Base-by-base conservation (phyloP, 1,140 invertebrate genomes). In the Orius insidiosus region DNA sequence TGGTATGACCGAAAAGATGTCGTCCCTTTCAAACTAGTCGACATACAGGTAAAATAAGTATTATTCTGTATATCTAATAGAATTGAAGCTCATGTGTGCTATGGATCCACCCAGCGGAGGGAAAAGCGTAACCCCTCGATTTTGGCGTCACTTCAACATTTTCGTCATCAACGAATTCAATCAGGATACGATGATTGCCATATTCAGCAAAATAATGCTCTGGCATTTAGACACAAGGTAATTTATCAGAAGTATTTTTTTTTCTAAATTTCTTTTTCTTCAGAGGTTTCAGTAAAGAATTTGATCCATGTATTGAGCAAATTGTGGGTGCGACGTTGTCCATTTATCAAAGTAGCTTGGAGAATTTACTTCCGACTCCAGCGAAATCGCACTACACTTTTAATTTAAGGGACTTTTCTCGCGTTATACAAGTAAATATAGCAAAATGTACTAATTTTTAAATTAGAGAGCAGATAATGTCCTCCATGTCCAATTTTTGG, bases 1-100 rank as follows among this genome's bases (percentile, higher is more conserved):
- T 95, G 90, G 89, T 89, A 92, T 60, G 87, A 95, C 59, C 67
- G 78, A n/a, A 90, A 88, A 60, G 86, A 90, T 51, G 76, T 80
- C 19, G 66, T 78, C 1, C 70, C 83, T 1, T 78, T 94, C 59
- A 85, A 83, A 60, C 65, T 96, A 10, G 79, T 88, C 50, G 90
- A 96, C 61, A 73, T 95, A 30, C 85, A 78, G 60, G 76, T 88
- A 58, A 59, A 19, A n/a, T 45, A 32, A 11, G 2, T 33, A 14
- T 9, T 32, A 16, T 32, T 5, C 32, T 13, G 8, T 44, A 11
- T 44, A 44, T 5, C 3, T 4, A 44, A 44, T n/a, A 44, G 2
- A 10, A 33, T 60, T 59, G 19, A 48, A 77, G 71, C 66, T 84
- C 48, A 78, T 93, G 62, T 79, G 78, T 51, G 87, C 87, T 1